These are phyloP conservation scores for Halocaridina rubra DNA, from an alignment of 2,888 invertebrate species.

Conservation along the genomic window DNA sequence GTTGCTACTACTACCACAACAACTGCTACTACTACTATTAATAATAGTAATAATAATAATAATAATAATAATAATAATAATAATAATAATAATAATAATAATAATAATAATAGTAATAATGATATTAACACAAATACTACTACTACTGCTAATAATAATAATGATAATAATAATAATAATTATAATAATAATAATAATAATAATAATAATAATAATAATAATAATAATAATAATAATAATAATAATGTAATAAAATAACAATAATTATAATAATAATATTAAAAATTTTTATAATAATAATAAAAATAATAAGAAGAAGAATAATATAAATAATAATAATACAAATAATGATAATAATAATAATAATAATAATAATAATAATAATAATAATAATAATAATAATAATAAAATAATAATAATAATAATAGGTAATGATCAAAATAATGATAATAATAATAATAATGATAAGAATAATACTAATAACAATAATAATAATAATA, in stretches of 20 bases:
- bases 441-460: neutral
- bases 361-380: neutral
- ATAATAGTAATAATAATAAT: neutral
- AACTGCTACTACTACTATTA: neutral
- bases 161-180: slow-evolving; percentile 17
- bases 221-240: neutral
- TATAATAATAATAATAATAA: neutral
- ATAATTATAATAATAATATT: neutral
- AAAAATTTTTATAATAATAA: neutral
- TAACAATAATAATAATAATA: neutral
- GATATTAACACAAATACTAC: neutral
- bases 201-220: neutral
- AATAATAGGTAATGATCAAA: neutral
- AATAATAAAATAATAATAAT: neutral
- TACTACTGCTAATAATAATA: neutral
- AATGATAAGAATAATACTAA: neutral
- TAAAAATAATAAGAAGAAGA: neutral
- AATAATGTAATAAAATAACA: neutral
- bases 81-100: neutral
- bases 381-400: neutral
- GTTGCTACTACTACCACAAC: neutral
- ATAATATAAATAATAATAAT: neutral
- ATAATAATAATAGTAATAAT: neutral
- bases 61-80: neutral
- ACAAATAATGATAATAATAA: neutral